Conservation (phyloP, 2,888 invertebrate genomes). For the Archips xylosteana region DNA sequence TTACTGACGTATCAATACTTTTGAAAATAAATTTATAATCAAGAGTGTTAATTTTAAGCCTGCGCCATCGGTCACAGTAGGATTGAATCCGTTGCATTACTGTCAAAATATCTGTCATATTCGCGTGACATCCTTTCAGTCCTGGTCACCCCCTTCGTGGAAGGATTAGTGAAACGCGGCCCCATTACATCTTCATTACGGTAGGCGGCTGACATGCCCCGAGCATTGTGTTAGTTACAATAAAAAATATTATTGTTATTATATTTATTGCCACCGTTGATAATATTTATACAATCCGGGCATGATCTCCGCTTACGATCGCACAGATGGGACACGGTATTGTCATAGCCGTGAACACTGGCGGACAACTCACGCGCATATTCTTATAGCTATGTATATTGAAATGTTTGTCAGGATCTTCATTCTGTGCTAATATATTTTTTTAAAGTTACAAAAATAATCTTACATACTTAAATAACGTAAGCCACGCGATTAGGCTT, state of each 20-base stretch:
- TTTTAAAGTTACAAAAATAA: no score
- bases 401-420: no score
- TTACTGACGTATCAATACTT: neutral
- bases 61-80: conserved; percentile 48
- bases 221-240: conserved; percentile 68
- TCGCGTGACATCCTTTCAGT: conserved; percentile 81
- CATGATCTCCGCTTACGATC: conserved; percentile 70
- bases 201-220: conserved; percentile 79
- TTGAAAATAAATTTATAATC: conserved; percentile 46
- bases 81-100: conserved; percentile 78
- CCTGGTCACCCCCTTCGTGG: conserved; percentile 76
- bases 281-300: conserved; percentile 76
- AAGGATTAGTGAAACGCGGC: conserved; percentile 78
- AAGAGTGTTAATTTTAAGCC: conserved; percentile 61
- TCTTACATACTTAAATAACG: no score
- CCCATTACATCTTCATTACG: conserved; percentile 85
- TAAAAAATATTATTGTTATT: conserved; percentile 78
- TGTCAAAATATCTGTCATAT: conserved; percentile 86
- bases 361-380: conserved; percentile 43
- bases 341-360: conserved; percentile 48
- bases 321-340: conserved; percentile 57
- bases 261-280: conserved; percentile 73
- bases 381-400: neutral
- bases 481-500: no score
- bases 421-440: no score